Percentiles rank a stretch among this genome's conserved stretches.
These are phyloP conservation scores for Podotricha telesiphe DNA, from an alignment of 2,888 invertebrate species.

Conservation along the genomic window DNA sequence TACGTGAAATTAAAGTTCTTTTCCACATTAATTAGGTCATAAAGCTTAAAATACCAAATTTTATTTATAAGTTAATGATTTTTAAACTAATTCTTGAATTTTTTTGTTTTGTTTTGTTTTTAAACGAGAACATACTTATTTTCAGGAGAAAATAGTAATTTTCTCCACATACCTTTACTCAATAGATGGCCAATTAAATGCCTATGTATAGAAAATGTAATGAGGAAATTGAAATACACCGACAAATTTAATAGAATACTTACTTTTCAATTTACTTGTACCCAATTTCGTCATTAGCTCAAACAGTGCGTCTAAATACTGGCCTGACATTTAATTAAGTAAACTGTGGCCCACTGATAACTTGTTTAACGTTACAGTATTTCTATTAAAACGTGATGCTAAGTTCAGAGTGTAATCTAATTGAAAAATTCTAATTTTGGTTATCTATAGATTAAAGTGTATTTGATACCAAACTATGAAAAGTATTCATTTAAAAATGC, in stretches of 20 bases:
- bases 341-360: conserved; percentile 19
- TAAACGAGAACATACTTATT: no score
- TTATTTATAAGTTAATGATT: no score
- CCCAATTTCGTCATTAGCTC: conserved; percentile 13
- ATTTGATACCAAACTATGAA: no score
- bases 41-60: no score
- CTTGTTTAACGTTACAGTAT: conserved; percentile 22
- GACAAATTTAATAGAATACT: conserved; percentile 8
- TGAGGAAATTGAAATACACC: neutral
- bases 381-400: conserved; percentile 3
- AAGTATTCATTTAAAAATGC: no score
- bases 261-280: conserved; percentile 20
- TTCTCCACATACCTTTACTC: no score
- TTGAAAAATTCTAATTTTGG: conserved; percentile 6
- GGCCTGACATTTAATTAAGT: conserved; percentile 24
- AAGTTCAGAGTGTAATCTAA: neutral
- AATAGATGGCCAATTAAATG: no score
- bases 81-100: no score
- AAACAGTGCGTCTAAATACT: conserved; percentile 22
- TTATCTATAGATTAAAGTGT: neutral
- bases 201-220: neutral
- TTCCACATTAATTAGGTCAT: no score
- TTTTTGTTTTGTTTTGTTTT: no score
- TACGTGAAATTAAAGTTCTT: no score
- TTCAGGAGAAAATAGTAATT: no score